Evolutionary conservation across 2,888 invertebrate species (phyloP), one percentile per base, ranked within the genome.

Genomic region (Drepana falcataria): DNA sequence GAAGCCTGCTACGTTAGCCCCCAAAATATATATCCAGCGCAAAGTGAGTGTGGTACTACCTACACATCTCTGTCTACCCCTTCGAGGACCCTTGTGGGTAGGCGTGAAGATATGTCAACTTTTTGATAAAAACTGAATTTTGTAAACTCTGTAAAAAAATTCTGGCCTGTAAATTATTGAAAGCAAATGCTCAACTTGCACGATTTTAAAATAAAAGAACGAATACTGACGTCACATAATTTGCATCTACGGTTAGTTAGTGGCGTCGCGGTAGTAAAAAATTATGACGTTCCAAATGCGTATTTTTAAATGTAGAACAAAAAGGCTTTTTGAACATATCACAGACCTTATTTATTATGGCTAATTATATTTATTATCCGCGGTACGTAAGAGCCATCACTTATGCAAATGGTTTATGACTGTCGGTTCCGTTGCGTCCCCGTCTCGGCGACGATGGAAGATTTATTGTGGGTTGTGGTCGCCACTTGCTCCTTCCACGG

Each of bases 401-500:
- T 74, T 81, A 83, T 82, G 82, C 79, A 78, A 80, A 83, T 83
- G 75, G 54, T 79, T 81, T 79, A 81, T 76, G 48, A 64, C 63
- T 67, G 61, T 63, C 68, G 66, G 60, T 62, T 68, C 63, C 40
- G n/a, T 40, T 40, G 61, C 58, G 55, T 61, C 53, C 58, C 64
- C 59, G 66, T 64, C 59, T 60, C 60, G 53, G 55, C 55, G 53
- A 54, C 54, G 55, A 55, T 51, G 53, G 55, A 61, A 72, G 76
- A 79, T 79, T 78, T 80, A 80, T 79, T 63, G 63, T 59, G 61
- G 59, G 65, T 63, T 59, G 55, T 60, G 68, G 44, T 9, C 44
- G 44, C 44, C 44, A 44, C 44, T 44, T 44, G 44, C 44, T 2
- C 6, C 6, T 6, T 44, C 3, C 44, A 9, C 9, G 44, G 49